Evolutionary conservation across 2,113 vertebrate genomes (phyloP).

Genomic region (Euleptes europaea): DNA sequence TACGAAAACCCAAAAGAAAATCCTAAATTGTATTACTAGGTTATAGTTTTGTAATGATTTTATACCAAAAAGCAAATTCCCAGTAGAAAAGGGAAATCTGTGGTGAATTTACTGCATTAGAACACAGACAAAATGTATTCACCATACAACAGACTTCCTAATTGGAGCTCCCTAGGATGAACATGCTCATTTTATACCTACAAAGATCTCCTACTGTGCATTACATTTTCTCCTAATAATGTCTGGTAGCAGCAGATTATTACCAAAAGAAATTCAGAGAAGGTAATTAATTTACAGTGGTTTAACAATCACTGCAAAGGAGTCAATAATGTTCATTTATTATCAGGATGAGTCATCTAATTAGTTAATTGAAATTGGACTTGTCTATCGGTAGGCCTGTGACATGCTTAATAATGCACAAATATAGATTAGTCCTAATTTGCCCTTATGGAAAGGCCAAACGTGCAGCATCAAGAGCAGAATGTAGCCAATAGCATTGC

Average conservation of each 20-base stretch:
- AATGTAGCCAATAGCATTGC: neutral
- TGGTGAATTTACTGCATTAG: constrained; percentile 73
- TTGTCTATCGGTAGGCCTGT: constrained; percentile 56
- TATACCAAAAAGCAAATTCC: constrained; percentile 71
- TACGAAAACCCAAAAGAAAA: neutral
- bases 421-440: constrained; percentile 49
- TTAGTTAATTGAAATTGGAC: constrained; percentile 69
- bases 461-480: constrained; percentile 4
- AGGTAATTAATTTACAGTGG: constrained; percentile 73
- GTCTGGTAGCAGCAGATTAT: constrained; percentile 68
- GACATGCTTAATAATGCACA: constrained; percentile 40
- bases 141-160: constrained; percentile 69
- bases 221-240: constrained; percentile 65
- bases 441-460: constrained; percentile 29
- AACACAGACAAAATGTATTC: constrained; percentile 71
- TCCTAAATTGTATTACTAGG: constrained; percentile 47
- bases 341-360: constrained; percentile 70
- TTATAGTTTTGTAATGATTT: constrained; percentile 53
- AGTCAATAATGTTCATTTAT: constrained; percentile 71
- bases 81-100: constrained; percentile 71
- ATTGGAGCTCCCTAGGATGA: constrained; percentile 67
- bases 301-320: constrained; percentile 73
- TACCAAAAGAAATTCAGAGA: constrained; percentile 65
- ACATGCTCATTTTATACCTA: constrained; percentile 66
- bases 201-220: constrained; percentile 72